A percentile compares a stretch with the other conserved stretches of the same genome.
phyloP scores from a whole-genome alignment of 1,140 invertebrate species.

The Ptiloglossa arizonensis region DNA sequence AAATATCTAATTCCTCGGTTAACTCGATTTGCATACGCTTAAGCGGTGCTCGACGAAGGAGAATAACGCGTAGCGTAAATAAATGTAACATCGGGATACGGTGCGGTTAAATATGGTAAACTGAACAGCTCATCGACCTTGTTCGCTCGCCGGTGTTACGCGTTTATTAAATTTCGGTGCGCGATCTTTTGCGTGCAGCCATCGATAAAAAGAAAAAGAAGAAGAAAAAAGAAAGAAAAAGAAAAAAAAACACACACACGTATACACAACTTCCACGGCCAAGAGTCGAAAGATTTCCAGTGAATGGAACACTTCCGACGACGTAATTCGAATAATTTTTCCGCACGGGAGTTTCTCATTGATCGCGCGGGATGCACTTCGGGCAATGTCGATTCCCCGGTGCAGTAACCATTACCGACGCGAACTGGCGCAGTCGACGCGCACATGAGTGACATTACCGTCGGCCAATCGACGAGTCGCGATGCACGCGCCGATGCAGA shows the following conservation, averaged over 20 bases:
- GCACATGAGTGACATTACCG: constrained; percentile 57
- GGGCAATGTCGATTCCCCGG: constrained; percentile 40
- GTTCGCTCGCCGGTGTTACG: not conserved
- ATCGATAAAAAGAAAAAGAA: too few relatives aligned
- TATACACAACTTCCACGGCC: too few relatives aligned
- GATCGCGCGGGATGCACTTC: constrained; percentile 29
- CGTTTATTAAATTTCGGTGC: not conserved
- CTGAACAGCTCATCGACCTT: not conserved
- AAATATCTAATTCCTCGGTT: too few relatives aligned
- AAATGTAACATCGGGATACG: not conserved
- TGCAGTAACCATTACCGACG: constrained; percentile 53
- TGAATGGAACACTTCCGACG: not conserved
- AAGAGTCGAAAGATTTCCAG: not conserved
- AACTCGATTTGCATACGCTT: not conserved
- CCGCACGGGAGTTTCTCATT: not conserved
- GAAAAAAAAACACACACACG: too few relatives aligned
- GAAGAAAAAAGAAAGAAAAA: too few relatives aligned
- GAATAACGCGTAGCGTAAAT: not conserved
- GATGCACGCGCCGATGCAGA: constrained; percentile 17
- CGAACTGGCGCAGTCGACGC: constrained; percentile 42
- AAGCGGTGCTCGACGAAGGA: not conserved
- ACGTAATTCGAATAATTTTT: not conserved
- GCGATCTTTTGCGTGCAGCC: not conserved
- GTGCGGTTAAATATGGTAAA: not conserved
- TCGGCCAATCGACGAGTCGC: constrained; percentile 49